Conservation (phyloP, 1,140 invertebrate genomes). For the Drosophila jambulina region DNA sequence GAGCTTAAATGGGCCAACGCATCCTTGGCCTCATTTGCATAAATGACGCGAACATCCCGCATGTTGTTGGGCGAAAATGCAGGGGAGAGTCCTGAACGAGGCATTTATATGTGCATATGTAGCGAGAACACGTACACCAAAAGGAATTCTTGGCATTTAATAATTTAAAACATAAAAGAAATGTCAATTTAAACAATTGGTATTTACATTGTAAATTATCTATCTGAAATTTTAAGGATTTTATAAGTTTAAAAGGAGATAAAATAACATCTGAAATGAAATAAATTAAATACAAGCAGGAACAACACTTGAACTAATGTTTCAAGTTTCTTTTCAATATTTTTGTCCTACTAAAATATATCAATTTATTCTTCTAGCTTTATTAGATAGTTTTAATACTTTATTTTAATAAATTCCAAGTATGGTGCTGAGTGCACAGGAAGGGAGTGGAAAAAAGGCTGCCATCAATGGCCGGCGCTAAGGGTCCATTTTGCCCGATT, state of each 20-base stretch:
- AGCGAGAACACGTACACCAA: slow-evolving; percentile 1
- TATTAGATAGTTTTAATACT: too few relatives aligned
- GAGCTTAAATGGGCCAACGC: slow-evolving; percentile 72
- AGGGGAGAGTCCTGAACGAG: slow-evolving; percentile 38
- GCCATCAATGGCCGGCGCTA: slow-evolving; percentile 26
- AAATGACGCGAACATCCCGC: slow-evolving; percentile 70
- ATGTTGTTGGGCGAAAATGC: slow-evolving; percentile 42
- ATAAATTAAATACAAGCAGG: too few relatives aligned
- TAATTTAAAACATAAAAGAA: background rate
- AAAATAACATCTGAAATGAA: background rate
- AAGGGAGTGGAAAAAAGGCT: slow-evolving; percentile 10
- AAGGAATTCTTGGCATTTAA: background rate
- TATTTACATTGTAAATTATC: background rate
- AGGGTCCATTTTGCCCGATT: slow-evolving; percentile 39
- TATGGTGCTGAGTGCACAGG: background rate
- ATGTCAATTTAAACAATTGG: background rate
- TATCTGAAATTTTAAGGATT: too few relatives aligned
- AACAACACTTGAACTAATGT: too few relatives aligned
- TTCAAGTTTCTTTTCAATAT: too few relatives aligned
- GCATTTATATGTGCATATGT: slow-evolving; percentile 58
- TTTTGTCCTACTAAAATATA: too few relatives aligned
- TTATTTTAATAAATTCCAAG: background rate
- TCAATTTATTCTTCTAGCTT: background rate
- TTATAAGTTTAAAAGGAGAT: background rate
- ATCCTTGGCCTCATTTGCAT: slow-evolving; percentile 81